Conservation (phyloP, 2,888 invertebrate genomes). For the Lysandra coridon region DNA sequence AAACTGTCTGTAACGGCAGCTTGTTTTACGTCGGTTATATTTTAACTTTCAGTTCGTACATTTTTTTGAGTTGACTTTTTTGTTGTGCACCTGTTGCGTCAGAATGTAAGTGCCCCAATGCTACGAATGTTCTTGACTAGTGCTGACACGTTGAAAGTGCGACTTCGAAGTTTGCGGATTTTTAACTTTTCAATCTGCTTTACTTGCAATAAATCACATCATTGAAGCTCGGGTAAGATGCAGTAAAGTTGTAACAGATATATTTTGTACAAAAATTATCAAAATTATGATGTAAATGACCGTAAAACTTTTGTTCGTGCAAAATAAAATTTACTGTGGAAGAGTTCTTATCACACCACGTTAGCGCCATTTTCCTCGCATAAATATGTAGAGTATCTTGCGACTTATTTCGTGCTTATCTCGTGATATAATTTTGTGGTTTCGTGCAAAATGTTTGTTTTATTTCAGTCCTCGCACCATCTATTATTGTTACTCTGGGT, state of each 20-base stretch:
- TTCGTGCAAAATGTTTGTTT: not conserved
- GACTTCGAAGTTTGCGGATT: slow-evolving; percentile 43
- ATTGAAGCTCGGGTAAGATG: slow-evolving; percentile 10
- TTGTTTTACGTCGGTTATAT: slow-evolving; percentile 64
- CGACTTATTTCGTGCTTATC: slow-evolving; percentile 6
- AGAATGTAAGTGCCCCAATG: slow-evolving; percentile 73
- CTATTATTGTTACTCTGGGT: not conserved
- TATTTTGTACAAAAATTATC: not conserved
- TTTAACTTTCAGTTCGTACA: slow-evolving; percentile 57
- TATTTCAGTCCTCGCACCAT: not conserved
- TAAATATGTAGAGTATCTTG: not conserved
- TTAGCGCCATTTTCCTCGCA: slow-evolving; percentile 15
- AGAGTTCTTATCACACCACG: not conserved
- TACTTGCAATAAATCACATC: slow-evolving; percentile 44
- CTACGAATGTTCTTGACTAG: slow-evolving; percentile 53
- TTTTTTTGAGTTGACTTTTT: slow-evolving; percentile 58
- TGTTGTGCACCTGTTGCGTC: slow-evolving; percentile 51
- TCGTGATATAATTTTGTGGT: slow-evolving; percentile 9
- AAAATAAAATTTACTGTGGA: not conserved
- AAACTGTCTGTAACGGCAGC: slow-evolving; percentile 76
- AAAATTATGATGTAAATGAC: not conserved
- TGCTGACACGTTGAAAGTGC: slow-evolving; percentile 53
- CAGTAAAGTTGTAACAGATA: not conserved
- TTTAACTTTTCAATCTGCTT: slow-evolving; percentile 55
- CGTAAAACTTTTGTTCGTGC: not conserved